These are phyloP conservation scores for Nowickia ferox DNA, from an alignment of 2,888 invertebrate genomes.

Conservation along the genomic window DNA sequence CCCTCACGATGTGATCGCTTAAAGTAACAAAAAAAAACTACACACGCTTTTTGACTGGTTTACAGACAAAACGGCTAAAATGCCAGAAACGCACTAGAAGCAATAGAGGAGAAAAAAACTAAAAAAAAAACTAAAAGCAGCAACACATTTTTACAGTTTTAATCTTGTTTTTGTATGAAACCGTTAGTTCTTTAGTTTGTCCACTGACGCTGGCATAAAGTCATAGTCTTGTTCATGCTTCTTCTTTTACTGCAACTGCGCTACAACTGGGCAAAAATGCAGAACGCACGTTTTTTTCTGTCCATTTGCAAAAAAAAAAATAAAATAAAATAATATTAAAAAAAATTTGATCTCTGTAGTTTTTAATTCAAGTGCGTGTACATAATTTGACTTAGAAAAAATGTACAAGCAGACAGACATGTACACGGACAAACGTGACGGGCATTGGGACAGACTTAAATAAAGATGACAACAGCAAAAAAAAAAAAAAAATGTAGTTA, in stretches of 20 bases:
- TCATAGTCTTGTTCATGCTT: not conserved
- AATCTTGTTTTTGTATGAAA: slow-evolving; percentile 68
- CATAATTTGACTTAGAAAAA: slow-evolving; percentile 66
- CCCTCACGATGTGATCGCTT: slow-evolving; percentile 65
- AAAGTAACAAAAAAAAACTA: not conserved
- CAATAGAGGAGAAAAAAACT: not conserved
- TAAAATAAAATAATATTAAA: not conserved
- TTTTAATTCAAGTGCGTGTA: slow-evolving; percentile 72
- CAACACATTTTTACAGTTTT: slow-evolving; percentile 70
- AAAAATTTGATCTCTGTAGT: slow-evolving; percentile 62
- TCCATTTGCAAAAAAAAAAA: slow-evolving; percentile 24
- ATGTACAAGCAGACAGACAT: slow-evolving; percentile 12
- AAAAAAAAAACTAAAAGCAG: slow-evolving; percentile 27
- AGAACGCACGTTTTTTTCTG: slow-evolving; percentile 44
- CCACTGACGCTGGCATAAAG: slow-evolving; percentile 62
- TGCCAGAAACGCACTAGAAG: slow-evolving; percentile 42
- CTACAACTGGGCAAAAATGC: slow-evolving; percentile 28
- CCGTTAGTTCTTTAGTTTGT: slow-evolving; percentile 65
- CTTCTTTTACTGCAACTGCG: not conserved
- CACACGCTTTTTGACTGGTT: slow-evolving; percentile 66
- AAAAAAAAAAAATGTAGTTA: not conserved
- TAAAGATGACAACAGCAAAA: slow-evolving; percentile 3
- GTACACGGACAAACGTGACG: not conserved
- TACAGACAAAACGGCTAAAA: slow-evolving; percentile 33
- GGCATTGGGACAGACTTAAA: not conserved